Conservation (phyloP, 1,140 invertebrate genomes). For the Neoseiulus cucumeris region DNA sequence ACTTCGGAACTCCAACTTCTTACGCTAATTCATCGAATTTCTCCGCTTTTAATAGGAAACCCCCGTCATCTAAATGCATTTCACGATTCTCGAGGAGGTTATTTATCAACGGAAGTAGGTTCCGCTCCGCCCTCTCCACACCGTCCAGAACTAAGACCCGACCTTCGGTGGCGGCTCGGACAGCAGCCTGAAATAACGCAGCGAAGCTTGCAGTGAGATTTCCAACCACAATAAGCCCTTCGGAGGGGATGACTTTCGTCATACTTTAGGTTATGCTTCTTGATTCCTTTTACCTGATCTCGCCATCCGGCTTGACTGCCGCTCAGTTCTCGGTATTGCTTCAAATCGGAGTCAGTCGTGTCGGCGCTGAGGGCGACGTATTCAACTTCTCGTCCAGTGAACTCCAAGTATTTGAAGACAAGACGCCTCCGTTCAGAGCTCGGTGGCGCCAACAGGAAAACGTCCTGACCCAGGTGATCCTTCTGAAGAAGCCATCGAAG, state of each 20-base stretch:
- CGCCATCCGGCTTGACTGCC: conserved; percentile 68
- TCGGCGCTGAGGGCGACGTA: conserved; percentile 82
- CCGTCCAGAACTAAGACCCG: conserved; percentile 81
- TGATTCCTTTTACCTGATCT: conserved; percentile 76
- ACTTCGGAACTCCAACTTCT: conserved; percentile 46
- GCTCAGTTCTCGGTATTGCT: conserved; percentile 78
- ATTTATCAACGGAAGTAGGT: conserved; percentile 89
- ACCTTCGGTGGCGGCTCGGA: conserved; percentile 66
- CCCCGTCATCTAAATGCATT: conserved; percentile 92
- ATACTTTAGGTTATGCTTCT: too few relatives aligned
- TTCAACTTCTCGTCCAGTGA: conserved; percentile 71
- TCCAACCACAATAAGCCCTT: too few relatives aligned
- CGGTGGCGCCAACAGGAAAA: conserved; percentile 78
- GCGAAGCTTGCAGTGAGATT: not conserved
- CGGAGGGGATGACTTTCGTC: too few relatives aligned
- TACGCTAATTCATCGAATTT: conserved; percentile 74
- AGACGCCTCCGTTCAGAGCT: conserved; percentile 54
- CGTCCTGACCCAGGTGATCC: conserved; percentile 69
- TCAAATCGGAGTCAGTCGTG: conserved; percentile 88
- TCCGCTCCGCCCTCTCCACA: conserved; percentile 89
- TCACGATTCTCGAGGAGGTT: conserved; percentile 95
- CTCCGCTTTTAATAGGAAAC: conserved; percentile 64
- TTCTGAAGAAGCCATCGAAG: conserved; percentile 26
- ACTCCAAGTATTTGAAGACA: conserved; percentile 60
- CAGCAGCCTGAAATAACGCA: conserved; percentile 45